These are phyloP conservation scores for Xiphorhynchus elegans DNA, from an alignment of 2,113 vertebrate species.

Conservation along the genomic window DNA sequence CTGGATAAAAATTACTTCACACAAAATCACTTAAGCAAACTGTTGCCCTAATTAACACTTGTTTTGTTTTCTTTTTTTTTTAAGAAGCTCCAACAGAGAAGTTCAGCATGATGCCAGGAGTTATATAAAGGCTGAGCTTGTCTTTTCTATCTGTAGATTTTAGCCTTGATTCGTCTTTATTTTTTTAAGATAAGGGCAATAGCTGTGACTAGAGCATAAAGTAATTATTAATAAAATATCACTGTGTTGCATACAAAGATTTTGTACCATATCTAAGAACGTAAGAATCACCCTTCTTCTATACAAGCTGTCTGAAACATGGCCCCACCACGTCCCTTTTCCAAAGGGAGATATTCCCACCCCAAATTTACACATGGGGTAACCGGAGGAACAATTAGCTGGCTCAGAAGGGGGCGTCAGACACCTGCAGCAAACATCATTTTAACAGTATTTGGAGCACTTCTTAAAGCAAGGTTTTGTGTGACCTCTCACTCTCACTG, in stretches of 20 bases:
- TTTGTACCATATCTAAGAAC: neutral
- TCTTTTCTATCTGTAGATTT: neutral
- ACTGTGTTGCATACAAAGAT: neutral
- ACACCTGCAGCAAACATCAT: neutral
- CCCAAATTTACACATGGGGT: neutral
- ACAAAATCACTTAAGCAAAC: neutral
- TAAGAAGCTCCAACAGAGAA: neutral
- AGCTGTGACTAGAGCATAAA: neutral
- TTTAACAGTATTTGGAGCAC: neutral
- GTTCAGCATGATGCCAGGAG: neutral
- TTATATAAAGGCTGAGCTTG: neutral
- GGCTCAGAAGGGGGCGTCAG: neutral
- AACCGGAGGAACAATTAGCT: neutral
- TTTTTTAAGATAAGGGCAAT: neutral
- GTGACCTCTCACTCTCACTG: neutral
- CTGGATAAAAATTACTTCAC: neutral
- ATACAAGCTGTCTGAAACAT: neutral
- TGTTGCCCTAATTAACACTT: neutral
- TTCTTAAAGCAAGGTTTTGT: neutral
- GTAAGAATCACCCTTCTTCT: neutral
- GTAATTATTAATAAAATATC: neutral
- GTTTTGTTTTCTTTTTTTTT: neutral
- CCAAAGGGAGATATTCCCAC: neutral
- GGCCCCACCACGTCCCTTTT: rapidly evolving
- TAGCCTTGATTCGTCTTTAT: neutral